Conservation (phyloP, 2,888 invertebrate genomes). For the Macrophya annulata region DNA sequence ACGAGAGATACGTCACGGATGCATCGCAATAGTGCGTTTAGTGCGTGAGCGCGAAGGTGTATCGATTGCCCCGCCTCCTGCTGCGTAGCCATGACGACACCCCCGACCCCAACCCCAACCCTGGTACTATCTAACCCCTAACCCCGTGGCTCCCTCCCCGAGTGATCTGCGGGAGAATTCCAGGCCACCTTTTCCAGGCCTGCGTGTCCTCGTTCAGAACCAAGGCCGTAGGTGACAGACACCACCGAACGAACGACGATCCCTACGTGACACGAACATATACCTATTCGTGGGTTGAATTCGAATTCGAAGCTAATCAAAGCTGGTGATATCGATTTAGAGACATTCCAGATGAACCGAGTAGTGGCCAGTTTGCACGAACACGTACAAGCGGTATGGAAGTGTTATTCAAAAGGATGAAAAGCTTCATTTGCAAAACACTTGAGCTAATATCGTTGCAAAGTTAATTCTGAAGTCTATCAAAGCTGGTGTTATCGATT, state of each 20-base stretch:
- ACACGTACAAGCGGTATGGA: background rate
- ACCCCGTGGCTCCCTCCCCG: conserved; percentile 23
- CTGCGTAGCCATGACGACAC: conserved; percentile 83
- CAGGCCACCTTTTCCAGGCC: conserved; percentile 29
- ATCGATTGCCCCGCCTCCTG: conserved; percentile 86
- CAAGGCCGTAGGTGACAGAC: conserved; percentile 47
- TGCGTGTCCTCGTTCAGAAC: conserved; percentile 45
- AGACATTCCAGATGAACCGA: background rate
- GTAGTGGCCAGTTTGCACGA: background rate
- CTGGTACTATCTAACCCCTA: conserved; percentile 56
- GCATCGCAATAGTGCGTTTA: conserved; percentile 68
- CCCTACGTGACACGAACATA: conserved; percentile 30
- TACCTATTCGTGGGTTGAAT: conserved; percentile 34
- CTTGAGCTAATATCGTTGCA: background rate
- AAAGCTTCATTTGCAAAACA: background rate
- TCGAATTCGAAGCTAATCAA: conserved; percentile 35
- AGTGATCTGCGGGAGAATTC: conserved; percentile 42
- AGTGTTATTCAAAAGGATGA: background rate
- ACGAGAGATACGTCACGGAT: background rate
- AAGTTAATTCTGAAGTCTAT: background rate
- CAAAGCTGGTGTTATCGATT: conserved; percentile 7
- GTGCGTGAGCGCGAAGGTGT: conserved; percentile 85
- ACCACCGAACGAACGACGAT: conserved; percentile 14
- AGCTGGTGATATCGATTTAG: conserved; percentile 3
- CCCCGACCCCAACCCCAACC: conserved; percentile 75